Evolutionary conservation across 2,113 vertebrate genomes (phyloP).

Genomic region (Anoura caudifer): DNA sequence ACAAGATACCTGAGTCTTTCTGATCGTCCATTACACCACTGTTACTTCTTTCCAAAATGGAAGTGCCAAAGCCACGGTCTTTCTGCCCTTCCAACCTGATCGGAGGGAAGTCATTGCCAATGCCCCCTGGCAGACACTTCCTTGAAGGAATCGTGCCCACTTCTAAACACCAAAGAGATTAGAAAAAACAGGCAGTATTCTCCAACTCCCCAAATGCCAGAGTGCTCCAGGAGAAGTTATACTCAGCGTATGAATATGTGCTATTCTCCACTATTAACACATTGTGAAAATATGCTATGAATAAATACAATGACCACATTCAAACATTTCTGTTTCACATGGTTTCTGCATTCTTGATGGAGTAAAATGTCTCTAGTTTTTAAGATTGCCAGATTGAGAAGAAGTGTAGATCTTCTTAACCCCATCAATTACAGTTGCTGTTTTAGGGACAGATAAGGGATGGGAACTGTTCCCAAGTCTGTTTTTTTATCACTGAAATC

Average conservation of each 20-base stretch:
- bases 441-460: not conserved
- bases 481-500: not conserved
- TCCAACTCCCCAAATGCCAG: not conserved
- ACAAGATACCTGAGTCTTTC: not conserved
- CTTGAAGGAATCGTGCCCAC: not conserved
- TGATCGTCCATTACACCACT: not conserved
- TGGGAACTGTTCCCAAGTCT: not conserved
- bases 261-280: conserved; percentile 66
- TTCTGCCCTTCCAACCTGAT: not conserved
- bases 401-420: not conserved
- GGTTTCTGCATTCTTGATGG: not conserved
- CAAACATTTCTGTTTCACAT: not conserved
- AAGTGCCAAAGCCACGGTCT: not conserved
- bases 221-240: conserved; percentile 17
- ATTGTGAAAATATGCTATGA: conserved; percentile 66
- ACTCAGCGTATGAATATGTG: conserved; percentile 47
- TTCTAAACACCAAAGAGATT: conserved; percentile 42
- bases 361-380: conserved; percentile 20
- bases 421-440: not conserved
- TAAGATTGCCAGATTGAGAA: not conserved
- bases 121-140: not conserved
- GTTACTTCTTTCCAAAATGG: not conserved
- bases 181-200: conserved; percentile 25
- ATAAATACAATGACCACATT: conserved; percentile 70
- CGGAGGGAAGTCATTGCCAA: not conserved